A percentile compares a stretch with the other conserved stretches of the same genome.
Evolutionary conservation across 2,888 invertebrate species (phyloP).

Genomic region (Hedya salicella): DNA sequence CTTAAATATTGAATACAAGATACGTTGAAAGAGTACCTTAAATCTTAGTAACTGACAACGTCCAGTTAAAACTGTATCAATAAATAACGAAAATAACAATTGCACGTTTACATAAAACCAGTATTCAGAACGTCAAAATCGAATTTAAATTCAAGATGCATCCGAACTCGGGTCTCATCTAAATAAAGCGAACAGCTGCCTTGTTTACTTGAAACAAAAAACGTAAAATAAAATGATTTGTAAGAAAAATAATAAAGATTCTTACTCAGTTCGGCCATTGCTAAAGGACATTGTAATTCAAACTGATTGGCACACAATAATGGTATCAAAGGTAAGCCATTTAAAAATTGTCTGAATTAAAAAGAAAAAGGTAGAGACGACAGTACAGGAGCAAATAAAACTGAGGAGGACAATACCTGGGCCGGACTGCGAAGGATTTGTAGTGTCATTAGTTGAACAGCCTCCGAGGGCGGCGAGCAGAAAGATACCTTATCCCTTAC

Average conservation of each 20-base stretch:
- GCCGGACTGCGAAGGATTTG: constrained; percentile 76
- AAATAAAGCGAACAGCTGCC: constrained; percentile 78
- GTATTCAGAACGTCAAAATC: constrained; percentile 60
- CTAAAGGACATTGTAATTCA: constrained; percentile 85
- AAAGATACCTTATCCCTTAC: constrained; percentile 40
- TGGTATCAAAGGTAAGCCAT: constrained; percentile 83
- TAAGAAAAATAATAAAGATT: constrained; percentile 77
- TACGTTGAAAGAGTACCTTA: constrained; percentile 35
- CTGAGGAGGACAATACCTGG: constrained; percentile 77
- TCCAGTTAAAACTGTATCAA: constrained; percentile 42
- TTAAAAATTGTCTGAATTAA: constrained; percentile 83
- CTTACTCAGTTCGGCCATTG: constrained; percentile 76
- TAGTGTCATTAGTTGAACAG: constrained; percentile 78
- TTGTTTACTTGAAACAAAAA: constrained; percentile 74
- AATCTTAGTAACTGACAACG: constrained; percentile 42
- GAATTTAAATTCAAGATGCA: constrained; percentile 70
- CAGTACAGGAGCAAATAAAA: constrained; percentile 79
- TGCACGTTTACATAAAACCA: constrained; percentile 43
- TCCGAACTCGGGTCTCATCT: constrained; percentile 67
- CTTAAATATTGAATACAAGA: constrained; percentile 28
- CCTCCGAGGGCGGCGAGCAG: constrained; percentile 16
- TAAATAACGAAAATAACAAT: constrained; percentile 44
- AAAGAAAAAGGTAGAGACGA: constrained; percentile 76
- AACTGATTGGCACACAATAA: constrained; percentile 85
- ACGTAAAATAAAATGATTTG: constrained; percentile 76